Percentiles rank a stretch among this genome's conserved stretches.
These are phyloP conservation scores for Diplazon laetatorius DNA, from an alignment of 2,888 invertebrate species.

Conservation along the genomic window DNA sequence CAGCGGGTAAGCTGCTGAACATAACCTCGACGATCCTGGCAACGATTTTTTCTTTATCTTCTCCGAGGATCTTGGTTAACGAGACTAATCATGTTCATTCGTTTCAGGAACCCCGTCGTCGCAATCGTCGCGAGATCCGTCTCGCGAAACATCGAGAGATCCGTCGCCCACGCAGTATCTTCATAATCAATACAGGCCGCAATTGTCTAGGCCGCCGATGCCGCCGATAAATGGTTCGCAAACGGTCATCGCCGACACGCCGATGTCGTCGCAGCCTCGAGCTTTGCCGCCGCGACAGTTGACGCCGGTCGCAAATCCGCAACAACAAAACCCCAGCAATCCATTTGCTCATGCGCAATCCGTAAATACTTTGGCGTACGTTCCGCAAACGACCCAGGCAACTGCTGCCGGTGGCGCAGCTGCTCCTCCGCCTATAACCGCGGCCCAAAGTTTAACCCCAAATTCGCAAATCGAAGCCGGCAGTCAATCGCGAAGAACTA, in stretches of 20 bases:
- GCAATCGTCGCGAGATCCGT: constrained; percentile 83
- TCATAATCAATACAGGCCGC: constrained; percentile 75
- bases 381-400: constrained; percentile 19
- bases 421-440: constrained; percentile 26
- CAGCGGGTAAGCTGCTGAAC: constrained; percentile 70
- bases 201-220: constrained; percentile 72
- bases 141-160: constrained; percentile 83
- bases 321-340: constrained; percentile 39
- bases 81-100: background rate
- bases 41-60: background rate
- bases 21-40: background rate
- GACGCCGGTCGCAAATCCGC: constrained; percentile 51
- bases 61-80: background rate
- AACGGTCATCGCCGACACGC: constrained; percentile 30
- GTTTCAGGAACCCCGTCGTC: constrained; percentile 80
- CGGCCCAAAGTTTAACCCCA: constrained; percentile 39
- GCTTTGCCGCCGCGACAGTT: constrained; percentile 59
- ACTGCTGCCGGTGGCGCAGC: constrained; percentile 21
- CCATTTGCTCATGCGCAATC: constrained; percentile 25
- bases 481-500: constrained; percentile 33
- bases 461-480: constrained; percentile 20
- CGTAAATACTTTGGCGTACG: background rate
- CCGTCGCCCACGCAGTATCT: constrained; percentile 80
- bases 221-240: constrained; percentile 77
- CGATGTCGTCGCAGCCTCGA: constrained; percentile 38